Percentiles rank a stretch among this genome's conserved stretches.
These are phyloP conservation scores for Chelonus insularis DNA, from an alignment of 1,140 invertebrate genomes.

Conservation along the genomic window DNA sequence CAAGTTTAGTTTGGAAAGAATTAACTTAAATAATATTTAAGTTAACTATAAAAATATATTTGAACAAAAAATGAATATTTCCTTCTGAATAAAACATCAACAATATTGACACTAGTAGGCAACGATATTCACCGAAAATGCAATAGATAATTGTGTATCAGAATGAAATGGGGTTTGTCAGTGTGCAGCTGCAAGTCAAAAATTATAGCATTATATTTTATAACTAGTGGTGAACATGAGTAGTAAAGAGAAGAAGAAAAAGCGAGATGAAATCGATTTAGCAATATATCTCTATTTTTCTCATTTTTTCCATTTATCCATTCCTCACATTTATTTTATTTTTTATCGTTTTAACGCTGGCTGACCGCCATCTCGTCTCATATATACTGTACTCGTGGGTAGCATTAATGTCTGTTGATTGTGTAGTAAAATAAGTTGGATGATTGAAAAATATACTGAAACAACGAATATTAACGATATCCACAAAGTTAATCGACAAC, in stretches of 20 bases:
- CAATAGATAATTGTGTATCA: no score
- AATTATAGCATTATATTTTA: background rate
- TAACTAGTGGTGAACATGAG: background rate
- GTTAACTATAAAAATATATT: no score
- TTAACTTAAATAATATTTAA: no score
- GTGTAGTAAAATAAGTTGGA: background rate
- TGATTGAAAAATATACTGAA: background rate
- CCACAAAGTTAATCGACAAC: background rate
- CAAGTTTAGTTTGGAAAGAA: no score
- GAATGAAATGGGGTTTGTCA: no score
- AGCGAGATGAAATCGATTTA: background rate
- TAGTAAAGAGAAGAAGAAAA: background rate
- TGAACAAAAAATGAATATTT: no score
- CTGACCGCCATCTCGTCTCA: background rate
- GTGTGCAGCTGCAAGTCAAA: background rate
- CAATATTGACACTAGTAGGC: background rate
- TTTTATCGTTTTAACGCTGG: constrained; percentile 2
- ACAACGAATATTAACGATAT: background rate
- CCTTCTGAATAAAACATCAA: background rate
- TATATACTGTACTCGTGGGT: background rate
- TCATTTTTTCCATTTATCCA: background rate
- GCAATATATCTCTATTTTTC: background rate
- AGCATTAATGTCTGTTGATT: background rate
- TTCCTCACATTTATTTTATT: background rate
- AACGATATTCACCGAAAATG: background rate